phyloP scores from a whole-genome alignment of 2,888 invertebrate genomes.

The Archips xylosteana region DNA sequence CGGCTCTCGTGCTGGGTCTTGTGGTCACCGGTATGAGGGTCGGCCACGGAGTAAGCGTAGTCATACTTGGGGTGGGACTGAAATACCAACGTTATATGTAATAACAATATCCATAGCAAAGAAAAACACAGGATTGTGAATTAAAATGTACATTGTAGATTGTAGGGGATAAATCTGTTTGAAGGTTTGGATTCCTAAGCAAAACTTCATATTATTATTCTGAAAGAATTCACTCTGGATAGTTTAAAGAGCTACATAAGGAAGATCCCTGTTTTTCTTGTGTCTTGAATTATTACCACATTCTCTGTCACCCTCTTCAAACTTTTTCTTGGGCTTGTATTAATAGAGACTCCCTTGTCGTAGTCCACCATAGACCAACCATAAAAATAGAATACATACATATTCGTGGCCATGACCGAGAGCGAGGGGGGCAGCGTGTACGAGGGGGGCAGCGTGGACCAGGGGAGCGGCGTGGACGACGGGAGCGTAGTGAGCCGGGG shows the following conservation, averaged over 20 bases:
- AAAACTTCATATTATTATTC: too few species aligned
- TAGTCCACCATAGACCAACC: background rate
- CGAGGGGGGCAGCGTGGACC: constrained; percentile 65
- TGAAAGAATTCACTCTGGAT: too few species aligned
- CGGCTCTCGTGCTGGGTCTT: constrained; percentile 86
- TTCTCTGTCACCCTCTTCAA: too few species aligned
- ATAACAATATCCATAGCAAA: background rate
- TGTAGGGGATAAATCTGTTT: too few species aligned
- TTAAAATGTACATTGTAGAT: background rate
- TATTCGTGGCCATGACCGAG: constrained; percentile 54
- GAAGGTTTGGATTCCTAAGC: too few species aligned
- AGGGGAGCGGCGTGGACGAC: constrained; percentile 67
- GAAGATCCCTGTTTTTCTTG: too few species aligned
- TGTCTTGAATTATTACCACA: too few species aligned
- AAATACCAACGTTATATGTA: constrained; percentile 32
- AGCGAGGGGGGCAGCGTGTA: constrained; percentile 60
- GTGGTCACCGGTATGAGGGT: constrained; percentile 87
- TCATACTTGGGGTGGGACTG: constrained; percentile 87
- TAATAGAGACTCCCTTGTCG: too few species aligned
- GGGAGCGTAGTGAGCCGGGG: constrained; percentile 62
- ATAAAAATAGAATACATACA: constrained; percentile 10
- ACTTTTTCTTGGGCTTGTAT: too few species aligned
- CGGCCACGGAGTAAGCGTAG: constrained; percentile 86
- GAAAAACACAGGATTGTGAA: background rate
- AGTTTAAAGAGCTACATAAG: too few species aligned